Base-by-base conservation (phyloP, 1,140 invertebrate species). In the Rhyacophila brunnea region DNA sequence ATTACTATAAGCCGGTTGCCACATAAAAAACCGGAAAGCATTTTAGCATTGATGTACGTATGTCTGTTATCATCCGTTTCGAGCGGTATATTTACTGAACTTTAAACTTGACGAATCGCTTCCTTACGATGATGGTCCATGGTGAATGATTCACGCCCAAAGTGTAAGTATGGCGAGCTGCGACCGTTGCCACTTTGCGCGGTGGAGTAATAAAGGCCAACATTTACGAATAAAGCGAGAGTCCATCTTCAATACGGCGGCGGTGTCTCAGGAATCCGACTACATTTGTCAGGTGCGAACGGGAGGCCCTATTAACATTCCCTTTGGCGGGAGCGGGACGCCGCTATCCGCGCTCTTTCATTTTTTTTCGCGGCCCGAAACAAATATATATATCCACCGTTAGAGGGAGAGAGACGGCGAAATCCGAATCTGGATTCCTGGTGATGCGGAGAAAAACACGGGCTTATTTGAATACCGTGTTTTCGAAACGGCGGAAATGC, bases 371-470 rank as follows among this genome's bases (percentile, higher is more conserved):
- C 51, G 48, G 38, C 35, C 32, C 15, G 52, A 60, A 32, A 43
- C 49, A 54, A 50, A 52, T 54, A 28, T 13, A 32, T 15, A 44
- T 17, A 42, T 40, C 44, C 36, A 38, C 14, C 34, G 10, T 32
- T 43, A 9, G 47, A 7, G 13, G 7, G 56, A 58, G 36, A 35
- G 20, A 40, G 63, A 62, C 50, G 55, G 23, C 35, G 49, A 55
- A 61, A 36, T 45, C 63, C 63, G 54, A 61, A 65, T 62, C 63
- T 59, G 59, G 59, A 62, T 60, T 65, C 63, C 63, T 56, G 59
- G 46, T 62, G 58, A 60, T 60, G 62, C 54, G 43, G 48, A 54
- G 59, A 62, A 65, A 65, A 65, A 65, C 63, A 65, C 40, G 59
- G 54, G 54, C 63, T 62, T 65, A 65, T 65, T 65, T 65, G 59